These are phyloP conservation scores for Ophion obscuratus DNA, from an alignment of 2,888 invertebrate species.

Conservation along the genomic window DNA sequence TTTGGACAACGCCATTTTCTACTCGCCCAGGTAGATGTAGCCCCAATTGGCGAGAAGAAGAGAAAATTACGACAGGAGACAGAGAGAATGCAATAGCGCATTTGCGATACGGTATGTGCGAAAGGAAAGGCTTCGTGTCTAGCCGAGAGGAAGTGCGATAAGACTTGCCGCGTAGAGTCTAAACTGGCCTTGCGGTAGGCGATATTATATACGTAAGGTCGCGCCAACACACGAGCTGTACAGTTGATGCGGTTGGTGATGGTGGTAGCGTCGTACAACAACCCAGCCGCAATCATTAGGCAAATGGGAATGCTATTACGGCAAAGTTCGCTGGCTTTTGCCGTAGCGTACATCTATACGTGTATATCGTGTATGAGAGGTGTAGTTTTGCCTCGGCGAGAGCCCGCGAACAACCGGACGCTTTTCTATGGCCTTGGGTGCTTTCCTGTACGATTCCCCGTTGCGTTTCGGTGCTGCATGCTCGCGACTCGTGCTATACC, in stretches of 20 bases:
- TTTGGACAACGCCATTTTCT: too few species aligned
- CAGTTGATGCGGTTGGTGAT: slow-evolving; percentile 52
- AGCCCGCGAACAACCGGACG: slow-evolving; percentile 38
- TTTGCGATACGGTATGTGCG: slow-evolving; percentile 52
- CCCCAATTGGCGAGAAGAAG: background rate
- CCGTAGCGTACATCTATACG: background rate
- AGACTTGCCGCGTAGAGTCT: slow-evolving; percentile 70
- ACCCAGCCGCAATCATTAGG: slow-evolving; percentile 79
- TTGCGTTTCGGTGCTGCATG: slow-evolving; percentile 16
- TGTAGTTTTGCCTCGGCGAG: slow-evolving; percentile 15
- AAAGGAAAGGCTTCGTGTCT: slow-evolving; percentile 74
- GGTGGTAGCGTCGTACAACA: slow-evolving; percentile 48
- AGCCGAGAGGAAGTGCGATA: slow-evolving; percentile 83
- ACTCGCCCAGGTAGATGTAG: too few species aligned
- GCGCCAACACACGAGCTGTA: slow-evolving; percentile 68
- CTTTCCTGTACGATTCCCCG: slow-evolving; percentile 41
- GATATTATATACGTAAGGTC: slow-evolving; percentile 66
- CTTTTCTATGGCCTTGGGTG: slow-evolving; percentile 44
- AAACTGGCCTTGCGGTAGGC: slow-evolving; percentile 51
- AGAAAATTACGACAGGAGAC: slow-evolving; percentile 42
- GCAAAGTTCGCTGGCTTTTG: slow-evolving; percentile 60
- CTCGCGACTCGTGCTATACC: slow-evolving; percentile 32
- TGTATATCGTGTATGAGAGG: background rate
- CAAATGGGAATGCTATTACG: slow-evolving; percentile 79
- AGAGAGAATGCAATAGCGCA: slow-evolving; percentile 9